Percentiles rank a stretch among this genome's conserved stretches.
Evolutionary conservation across 2,888 invertebrate species (phyloP).

Genomic region (Chrysolina oricalcia): DNA sequence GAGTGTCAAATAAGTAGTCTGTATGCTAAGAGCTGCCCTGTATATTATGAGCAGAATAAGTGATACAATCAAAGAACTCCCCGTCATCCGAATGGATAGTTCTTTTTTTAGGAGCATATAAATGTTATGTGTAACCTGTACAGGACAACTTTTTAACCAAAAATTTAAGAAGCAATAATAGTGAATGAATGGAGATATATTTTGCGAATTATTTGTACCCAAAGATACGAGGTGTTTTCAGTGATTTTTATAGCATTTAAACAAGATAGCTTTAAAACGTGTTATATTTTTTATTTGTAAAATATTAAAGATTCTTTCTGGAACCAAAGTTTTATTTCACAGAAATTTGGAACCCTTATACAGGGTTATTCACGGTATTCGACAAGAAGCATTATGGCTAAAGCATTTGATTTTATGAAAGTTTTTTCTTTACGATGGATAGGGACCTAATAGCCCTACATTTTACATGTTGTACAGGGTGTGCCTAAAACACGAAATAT

Average conservation of each 20-base stretch:
- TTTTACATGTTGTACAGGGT: too few relatives aligned
- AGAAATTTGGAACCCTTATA: not conserved
- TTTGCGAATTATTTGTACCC: conserved; percentile 36
- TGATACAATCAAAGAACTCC: not conserved
- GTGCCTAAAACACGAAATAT: too few relatives aligned
- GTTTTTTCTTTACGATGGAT: too few relatives aligned
- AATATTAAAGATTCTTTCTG: conserved; percentile 37
- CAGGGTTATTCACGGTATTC: too few relatives aligned
- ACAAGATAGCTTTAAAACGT: conserved; percentile 40
- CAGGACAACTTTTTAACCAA: conserved; percentile 19
- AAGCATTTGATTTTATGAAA: too few relatives aligned
- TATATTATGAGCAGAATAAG: not conserved
- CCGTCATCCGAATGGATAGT: not conserved
- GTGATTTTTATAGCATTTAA: conserved; percentile 44
- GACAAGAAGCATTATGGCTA: too few relatives aligned
- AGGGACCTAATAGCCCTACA: too few relatives aligned
- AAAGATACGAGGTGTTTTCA: conserved; percentile 34
- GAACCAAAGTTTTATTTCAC: conserved; percentile 12
- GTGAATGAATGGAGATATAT: conserved; percentile 30
- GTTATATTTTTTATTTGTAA: conserved; percentile 45
- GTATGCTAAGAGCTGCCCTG: too few relatives aligned
- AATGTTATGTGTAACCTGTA: conserved; percentile 12
- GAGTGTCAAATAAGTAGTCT: too few relatives aligned
- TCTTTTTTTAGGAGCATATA: not conserved
- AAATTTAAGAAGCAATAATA: conserved; percentile 32